Conservation (phyloP, 2,888 invertebrate genomes). For the Ecliptopera silaceata region DNA sequence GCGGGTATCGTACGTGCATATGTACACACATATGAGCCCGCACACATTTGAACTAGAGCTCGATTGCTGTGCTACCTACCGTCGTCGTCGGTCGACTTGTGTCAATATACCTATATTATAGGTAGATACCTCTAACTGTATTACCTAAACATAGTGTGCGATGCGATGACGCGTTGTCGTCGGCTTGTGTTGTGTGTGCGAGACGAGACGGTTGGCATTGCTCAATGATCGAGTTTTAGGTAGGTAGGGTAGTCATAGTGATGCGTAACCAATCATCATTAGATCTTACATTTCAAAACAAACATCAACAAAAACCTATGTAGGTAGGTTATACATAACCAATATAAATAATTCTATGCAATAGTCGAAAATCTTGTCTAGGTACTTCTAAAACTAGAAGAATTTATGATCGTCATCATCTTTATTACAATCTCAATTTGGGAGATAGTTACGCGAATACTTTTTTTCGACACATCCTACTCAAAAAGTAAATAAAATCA, state of each 20-base stretch:
- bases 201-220: conserved; percentile 82
- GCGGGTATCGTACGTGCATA: conserved; percentile 53
- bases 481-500: too few species aligned
- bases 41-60: conserved; percentile 69
- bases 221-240: conserved; percentile 80
- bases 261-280: conserved; percentile 64
- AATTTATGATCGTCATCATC: too few species aligned
- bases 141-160: conserved; percentile 67
- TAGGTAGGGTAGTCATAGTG: conserved; percentile 51
- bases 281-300: too few species aligned
- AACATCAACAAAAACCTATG: too few species aligned
- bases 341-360: too few species aligned
- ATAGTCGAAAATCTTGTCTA: too few species aligned
- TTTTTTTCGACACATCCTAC: too few species aligned
- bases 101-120: conserved; percentile 69
- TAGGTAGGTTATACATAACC: too few species aligned
- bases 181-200: conserved; percentile 70
- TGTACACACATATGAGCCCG: conserved; percentile 51
- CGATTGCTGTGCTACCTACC: conserved; percentile 71
- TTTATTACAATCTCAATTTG: too few species aligned
- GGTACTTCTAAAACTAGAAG: too few species aligned
- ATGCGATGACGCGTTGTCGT: conserved; percentile 81
- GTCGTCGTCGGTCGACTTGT: conserved; percentile 40
- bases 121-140: conserved; percentile 70
- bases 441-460: too few species aligned